A percentile compares a stretch with the other conserved stretches of the same genome.
Conservation (phyloP, 2,888 invertebrate genomes). For the Drosophila affinis region DNA sequence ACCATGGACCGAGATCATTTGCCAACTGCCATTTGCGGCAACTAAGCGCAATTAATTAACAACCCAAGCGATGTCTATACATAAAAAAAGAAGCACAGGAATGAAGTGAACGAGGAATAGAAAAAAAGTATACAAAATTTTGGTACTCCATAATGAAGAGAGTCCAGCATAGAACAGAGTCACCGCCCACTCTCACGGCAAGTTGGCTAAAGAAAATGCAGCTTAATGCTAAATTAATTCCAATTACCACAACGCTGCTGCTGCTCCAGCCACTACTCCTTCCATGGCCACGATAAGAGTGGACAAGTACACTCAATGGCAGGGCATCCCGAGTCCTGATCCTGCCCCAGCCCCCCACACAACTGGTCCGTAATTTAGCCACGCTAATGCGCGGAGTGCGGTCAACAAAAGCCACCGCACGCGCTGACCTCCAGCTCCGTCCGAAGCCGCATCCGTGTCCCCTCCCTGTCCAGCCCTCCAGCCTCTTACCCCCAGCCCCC, state of each 20-base stretch:
- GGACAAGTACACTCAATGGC: conserved; percentile 54
- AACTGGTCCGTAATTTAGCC: conserved; percentile 65
- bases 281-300: conserved; percentile 36
- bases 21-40: conserved; percentile 67
- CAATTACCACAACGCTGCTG: conserved; percentile 64
- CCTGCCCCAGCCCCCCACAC: neutral
- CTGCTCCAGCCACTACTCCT: conserved; percentile 17
- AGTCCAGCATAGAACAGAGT: conserved; percentile 5
- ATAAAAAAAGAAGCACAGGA: conserved; percentile 19
- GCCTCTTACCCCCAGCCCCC: conserved; percentile 3
- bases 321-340: conserved; percentile 1
- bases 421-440: conserved; percentile 50
- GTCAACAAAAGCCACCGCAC: conserved; percentile 72
- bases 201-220: conserved; percentile 70
- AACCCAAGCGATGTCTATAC: conserved; percentile 46
- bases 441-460: conserved; percentile 2
- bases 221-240: conserved; percentile 80
- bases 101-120: conserved; percentile 53
- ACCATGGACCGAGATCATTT: conserved; percentile 17
- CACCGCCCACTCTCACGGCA: conserved; percentile 23
- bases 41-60: conserved; percentile 78
- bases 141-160: conserved; percentile 59
- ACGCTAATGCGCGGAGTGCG: conserved; percentile 75
- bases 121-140: conserved; percentile 74
- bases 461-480: neutral